Evolutionary conservation across 2,797 vertebrate genomes (phyloP).

Genomic region (Enteromius paludinosus): DNA sequence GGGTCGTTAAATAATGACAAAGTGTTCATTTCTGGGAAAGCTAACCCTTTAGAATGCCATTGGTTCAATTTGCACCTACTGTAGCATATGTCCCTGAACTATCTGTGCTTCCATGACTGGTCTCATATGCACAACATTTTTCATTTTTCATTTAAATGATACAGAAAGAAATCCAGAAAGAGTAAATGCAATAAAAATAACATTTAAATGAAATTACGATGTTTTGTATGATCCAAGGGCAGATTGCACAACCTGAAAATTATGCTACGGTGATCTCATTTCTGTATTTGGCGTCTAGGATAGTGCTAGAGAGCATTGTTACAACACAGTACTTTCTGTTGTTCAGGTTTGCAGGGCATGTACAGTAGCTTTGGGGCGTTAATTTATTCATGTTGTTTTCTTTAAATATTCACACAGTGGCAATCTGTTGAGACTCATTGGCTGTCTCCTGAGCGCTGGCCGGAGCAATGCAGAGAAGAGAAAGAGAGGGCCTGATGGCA

Average conservation of each 20-base stretch:
- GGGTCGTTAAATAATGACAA: neutral
- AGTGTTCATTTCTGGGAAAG: neutral
- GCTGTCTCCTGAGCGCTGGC: slow-evolving; percentile 57
- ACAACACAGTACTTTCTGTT: slow-evolving; percentile 58
- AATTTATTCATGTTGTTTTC: slow-evolving; percentile 70
- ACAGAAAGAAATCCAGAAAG: slow-evolving; percentile 60
- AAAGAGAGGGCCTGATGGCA: slow-evolving; percentile 32
- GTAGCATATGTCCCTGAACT: slow-evolving; percentile 70
- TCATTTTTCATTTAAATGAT: slow-evolving; percentile 63
- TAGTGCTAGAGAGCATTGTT: slow-evolving; percentile 30
- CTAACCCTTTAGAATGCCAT: slow-evolving; percentile 57
- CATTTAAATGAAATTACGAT: slow-evolving; percentile 28
- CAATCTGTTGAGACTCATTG: slow-evolving; percentile 61
- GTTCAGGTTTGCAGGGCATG: slow-evolving; percentile 54
- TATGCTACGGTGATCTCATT: slow-evolving; percentile 13
- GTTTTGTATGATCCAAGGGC: slow-evolving; percentile 8
- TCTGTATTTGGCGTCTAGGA: slow-evolving; percentile 31
- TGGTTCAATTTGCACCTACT: slow-evolving; percentile 76
- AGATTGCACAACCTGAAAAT: slow-evolving; percentile 4
- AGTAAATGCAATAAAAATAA: slow-evolving; percentile 57
- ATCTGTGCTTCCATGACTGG: slow-evolving; percentile 71
- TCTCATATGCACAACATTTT: slow-evolving; percentile 64
- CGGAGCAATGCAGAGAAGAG: slow-evolving; percentile 53
- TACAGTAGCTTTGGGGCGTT: slow-evolving; percentile 63
- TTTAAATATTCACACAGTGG: slow-evolving; percentile 74